These are phyloP conservation scores for Eulemur rufifrons DNA, from an alignment of 2,113 vertebrate genomes.

Conservation along the genomic window DNA sequence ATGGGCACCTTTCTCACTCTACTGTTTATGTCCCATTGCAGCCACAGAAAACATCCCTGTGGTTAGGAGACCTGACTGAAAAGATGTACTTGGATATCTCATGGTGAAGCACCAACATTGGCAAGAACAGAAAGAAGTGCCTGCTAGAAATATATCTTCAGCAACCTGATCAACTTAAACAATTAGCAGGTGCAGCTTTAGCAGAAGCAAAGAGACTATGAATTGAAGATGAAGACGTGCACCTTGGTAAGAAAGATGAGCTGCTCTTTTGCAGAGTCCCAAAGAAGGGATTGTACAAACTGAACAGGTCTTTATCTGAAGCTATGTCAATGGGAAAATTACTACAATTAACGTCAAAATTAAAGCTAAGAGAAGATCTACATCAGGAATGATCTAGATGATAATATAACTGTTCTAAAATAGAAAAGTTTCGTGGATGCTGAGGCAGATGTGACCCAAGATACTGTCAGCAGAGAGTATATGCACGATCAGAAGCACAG, in stretches of 20 bases:
- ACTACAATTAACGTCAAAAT: conserved; percentile 99
- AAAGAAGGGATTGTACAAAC: conserved; percentile 94
- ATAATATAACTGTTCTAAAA: conserved; percentile 90
- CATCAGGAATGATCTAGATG: conserved; percentile 93
- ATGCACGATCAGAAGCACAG: conserved; percentile 91
- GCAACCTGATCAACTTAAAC: conserved; percentile 91
- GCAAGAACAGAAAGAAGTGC: conserved; percentile 94
- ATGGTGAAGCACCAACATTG: conserved; percentile 91
- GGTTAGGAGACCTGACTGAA: conserved; percentile 92
- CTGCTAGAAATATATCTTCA: conserved; percentile 93
- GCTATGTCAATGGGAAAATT: conserved; percentile 99
- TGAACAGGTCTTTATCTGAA: conserved; percentile 96
- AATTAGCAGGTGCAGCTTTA: conserved; percentile 91
- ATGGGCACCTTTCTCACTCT: conserved; percentile 92
- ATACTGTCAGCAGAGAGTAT: conserved; percentile 90
- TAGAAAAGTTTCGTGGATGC: conserved; percentile 93
- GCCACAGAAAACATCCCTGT: conserved; percentile 93
- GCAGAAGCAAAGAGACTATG: conserved; percentile 93
- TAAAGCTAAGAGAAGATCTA: conserved; percentile 99
- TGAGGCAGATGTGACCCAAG: conserved; percentile 92
- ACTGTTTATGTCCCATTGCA: conserved; percentile 88
- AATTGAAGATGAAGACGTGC: conserved; percentile 94
- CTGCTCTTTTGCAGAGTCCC: conserved; percentile 91
- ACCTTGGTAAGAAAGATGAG: conserved; percentile 92
- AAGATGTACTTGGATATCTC: conserved; percentile 91